Conservation (phyloP, 2,888 invertebrate genomes). For the Melangyna quadrimaculata region DNA sequence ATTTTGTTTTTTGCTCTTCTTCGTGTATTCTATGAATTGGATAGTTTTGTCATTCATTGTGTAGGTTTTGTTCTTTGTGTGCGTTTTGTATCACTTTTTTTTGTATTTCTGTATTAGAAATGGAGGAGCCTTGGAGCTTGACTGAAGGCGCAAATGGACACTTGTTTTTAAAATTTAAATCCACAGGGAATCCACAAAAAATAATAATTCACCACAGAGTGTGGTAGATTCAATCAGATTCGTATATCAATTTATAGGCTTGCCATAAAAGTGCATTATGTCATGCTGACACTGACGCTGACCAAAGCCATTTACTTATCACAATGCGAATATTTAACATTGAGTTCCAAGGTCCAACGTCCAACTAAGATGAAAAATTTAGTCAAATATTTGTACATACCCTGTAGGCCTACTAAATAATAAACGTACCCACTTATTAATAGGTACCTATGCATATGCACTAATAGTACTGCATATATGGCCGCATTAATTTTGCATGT, state of each 20-base stretch:
- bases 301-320: no score
- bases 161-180: background rate
- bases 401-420: no score
- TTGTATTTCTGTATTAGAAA: background rate
- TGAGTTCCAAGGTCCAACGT: no score
- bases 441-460: no score
- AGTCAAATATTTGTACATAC: no score
- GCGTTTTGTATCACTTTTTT: background rate
- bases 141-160: background rate
- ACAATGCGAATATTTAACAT: no score
- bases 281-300: no score
- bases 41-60: conserved; percentile 1
- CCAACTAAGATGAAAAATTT: no score
- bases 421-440: no score
- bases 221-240: background rate
- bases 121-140: background rate
- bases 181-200: background rate
- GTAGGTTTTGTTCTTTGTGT: background rate
- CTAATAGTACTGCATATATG: no score
- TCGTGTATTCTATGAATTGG: conserved; percentile 1
- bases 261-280: no score
- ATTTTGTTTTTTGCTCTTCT: conserved; percentile 10
- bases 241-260: background rate
- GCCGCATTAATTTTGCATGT: no score
- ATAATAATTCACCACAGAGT: background rate